These are phyloP conservation scores for Cheilosia vulpina DNA, from an alignment of 2,888 invertebrate genomes.

Conservation along the genomic window DNA sequence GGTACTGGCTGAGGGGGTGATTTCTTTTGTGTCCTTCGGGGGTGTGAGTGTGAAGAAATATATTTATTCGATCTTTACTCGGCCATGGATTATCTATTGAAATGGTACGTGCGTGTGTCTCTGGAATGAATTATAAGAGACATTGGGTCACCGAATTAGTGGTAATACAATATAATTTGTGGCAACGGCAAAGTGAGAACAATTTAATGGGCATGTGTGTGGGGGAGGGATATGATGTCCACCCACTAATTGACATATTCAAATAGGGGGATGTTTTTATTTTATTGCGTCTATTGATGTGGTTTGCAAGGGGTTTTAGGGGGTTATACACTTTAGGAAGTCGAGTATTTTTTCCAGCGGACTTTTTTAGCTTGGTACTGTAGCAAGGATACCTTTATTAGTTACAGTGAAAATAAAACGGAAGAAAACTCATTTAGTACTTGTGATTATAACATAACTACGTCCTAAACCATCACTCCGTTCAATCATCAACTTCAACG, in stretches of 20 bases:
- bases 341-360: not conserved
- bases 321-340: too few species aligned
- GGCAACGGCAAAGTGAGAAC: constrained; percentile 19
- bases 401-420: too few species aligned
- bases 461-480: too few species aligned
- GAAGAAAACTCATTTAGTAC: too few species aligned
- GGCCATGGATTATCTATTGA: constrained; percentile 57
- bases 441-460: too few species aligned
- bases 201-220: constrained; percentile 8
- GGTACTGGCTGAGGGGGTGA: constrained; percentile 1
- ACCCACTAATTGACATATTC: constrained; percentile 12
- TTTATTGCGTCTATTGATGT: not conserved
- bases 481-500: too few species aligned
- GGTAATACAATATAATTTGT: constrained; percentile 56
- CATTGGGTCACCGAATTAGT: constrained; percentile 52
- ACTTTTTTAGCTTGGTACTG: too few species aligned
- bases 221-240: too few species aligned
- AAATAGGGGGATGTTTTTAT: not conserved
- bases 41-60: constrained; percentile 10
- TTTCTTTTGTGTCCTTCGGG: not conserved
- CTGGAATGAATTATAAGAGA: constrained; percentile 23
- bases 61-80: constrained; percentile 64
- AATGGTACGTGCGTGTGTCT: constrained; percentile 14
- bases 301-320: not conserved
- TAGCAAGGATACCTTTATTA: too few species aligned